Evolutionary conservation across 2,888 invertebrate species (phyloP).

Genomic region (Idaea dimidiata): DNA sequence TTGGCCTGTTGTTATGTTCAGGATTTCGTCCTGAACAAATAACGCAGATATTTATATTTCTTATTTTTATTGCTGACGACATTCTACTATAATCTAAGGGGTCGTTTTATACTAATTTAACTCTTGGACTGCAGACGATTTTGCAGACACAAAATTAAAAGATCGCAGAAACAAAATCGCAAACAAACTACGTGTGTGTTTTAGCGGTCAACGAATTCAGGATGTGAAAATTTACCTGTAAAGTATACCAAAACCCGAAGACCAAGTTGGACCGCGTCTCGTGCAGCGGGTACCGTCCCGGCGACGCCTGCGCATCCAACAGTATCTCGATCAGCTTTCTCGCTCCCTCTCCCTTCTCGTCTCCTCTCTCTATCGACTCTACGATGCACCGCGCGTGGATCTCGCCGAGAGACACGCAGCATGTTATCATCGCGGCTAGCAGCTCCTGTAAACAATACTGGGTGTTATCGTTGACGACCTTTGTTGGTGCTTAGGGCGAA

Average conservation of each 20-base stretch:
- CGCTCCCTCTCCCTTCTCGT: slow-evolving; percentile 35
- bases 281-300: slow-evolving; percentile 92
- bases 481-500: no score
- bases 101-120: no score
- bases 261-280: slow-evolving; percentile 92
- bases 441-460: slow-evolving; percentile 79
- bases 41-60: no score
- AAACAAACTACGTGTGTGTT: no score
- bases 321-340: slow-evolving; percentile 85
- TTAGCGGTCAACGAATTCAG: no score
- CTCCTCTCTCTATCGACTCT: slow-evolving; percentile 42
- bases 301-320: slow-evolving; percentile 87
- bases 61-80: no score
- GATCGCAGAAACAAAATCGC: no score
- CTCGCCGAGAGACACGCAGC: slow-evolving; percentile 86
- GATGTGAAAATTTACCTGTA: slow-evolving; percentile 88
- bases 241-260: slow-evolving; percentile 94
- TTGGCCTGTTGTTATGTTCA: slow-evolving; percentile 67
- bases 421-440: slow-evolving; percentile 83
- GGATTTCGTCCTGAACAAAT: slow-evolving; percentile 81
- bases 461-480: neutral
- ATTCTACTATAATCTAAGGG: no score
- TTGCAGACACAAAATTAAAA: no score
- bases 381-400: slow-evolving; percentile 82
- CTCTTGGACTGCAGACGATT: no score